These are phyloP conservation scores for Eretmochelys imbricata DNA, from an alignment of 2,113 vertebrate genomes.

Conservation along the genomic window DNA sequence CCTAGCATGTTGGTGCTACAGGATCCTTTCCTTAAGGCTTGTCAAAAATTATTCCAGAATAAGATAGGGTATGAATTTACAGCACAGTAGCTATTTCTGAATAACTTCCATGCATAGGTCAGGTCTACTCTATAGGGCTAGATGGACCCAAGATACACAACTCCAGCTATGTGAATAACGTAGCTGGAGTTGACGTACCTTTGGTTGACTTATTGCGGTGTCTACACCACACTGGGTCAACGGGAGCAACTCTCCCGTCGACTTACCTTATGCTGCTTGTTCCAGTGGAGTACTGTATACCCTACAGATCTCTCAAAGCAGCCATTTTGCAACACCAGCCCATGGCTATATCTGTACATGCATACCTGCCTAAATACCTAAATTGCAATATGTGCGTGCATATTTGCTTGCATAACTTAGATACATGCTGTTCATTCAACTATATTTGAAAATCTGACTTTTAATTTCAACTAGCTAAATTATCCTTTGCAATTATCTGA, in stretches of 20 bases:
- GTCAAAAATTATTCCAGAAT: background rate
- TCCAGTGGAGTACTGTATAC: background rate
- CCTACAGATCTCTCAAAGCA: background rate
- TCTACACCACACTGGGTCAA: no score
- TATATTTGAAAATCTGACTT: background rate
- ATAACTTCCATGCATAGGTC: background rate
- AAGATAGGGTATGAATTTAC: background rate
- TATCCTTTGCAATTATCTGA: background rate
- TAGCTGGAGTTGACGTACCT: no score
- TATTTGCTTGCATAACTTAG: background rate
- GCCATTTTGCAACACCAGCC: background rate
- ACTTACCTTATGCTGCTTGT: no score
- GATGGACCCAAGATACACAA: no score
- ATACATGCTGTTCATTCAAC: fast-evolving
- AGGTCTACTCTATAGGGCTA: no score
- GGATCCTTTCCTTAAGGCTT: background rate
- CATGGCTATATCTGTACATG: background rate
- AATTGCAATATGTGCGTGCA: background rate
- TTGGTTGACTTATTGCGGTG: no score
- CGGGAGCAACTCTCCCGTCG: no score
- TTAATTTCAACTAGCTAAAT: background rate
- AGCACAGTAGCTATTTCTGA: background rate
- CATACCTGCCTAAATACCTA: background rate
- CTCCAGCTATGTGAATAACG: no score
- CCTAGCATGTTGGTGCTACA: background rate